Percentiles rank a stretch among this genome's conserved stretches.
These are phyloP conservation scores for Eutolmus rufibarbis DNA, from an alignment of 2,888 invertebrate genomes.

Conservation along the genomic window DNA sequence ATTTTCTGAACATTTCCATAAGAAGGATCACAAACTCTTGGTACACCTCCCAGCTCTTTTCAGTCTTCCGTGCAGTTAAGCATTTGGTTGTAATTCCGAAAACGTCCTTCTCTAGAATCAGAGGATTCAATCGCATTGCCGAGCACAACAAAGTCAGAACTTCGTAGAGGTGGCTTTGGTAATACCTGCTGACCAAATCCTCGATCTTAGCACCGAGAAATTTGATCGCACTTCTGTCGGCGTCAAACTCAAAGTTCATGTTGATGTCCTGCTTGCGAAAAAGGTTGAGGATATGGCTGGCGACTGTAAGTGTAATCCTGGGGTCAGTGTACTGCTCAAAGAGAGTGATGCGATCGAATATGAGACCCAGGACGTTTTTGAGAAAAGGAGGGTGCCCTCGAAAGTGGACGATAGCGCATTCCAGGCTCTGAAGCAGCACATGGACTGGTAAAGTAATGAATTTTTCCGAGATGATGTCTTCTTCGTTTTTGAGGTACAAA, in stretches of 20 bases:
- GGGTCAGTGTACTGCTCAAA: slow-evolving; percentile 18
- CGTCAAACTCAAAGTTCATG: slow-evolving; percentile 49
- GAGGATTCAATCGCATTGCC: slow-evolving; percentile 57
- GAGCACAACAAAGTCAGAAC: slow-evolving; percentile 56
- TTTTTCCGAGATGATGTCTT: slow-evolving; percentile 41
- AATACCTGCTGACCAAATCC: slow-evolving; percentile 44
- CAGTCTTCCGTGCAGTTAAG: slow-evolving; percentile 53
- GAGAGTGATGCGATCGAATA: slow-evolving; percentile 42
- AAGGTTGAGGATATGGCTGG: slow-evolving; percentile 53
- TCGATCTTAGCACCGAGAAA: slow-evolving; percentile 50
- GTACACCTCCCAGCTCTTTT: slow-evolving; percentile 51
- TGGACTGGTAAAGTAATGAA: slow-evolving; percentile 50
- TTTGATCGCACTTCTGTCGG: slow-evolving; percentile 37
- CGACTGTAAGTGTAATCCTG: slow-evolving; percentile 47
- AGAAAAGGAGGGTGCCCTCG: slow-evolving; percentile 47
- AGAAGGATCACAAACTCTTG: slow-evolving; percentile 56
- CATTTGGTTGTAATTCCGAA: slow-evolving; percentile 55
- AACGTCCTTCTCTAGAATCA: slow-evolving; percentile 56
- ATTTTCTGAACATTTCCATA: slow-evolving; percentile 58
- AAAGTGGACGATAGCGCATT: slow-evolving; percentile 53
- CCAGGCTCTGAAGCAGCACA: slow-evolving; percentile 53
- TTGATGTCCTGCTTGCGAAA: slow-evolving; percentile 56
- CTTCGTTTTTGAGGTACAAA: slow-evolving; percentile 48
- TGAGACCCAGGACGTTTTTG: slow-evolving; percentile 37
- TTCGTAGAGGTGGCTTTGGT: slow-evolving; percentile 50